These are phyloP conservation scores for Arizona elegans DNA, from an alignment of 2,113 vertebrate genomes.

Conservation along the genomic window DNA sequence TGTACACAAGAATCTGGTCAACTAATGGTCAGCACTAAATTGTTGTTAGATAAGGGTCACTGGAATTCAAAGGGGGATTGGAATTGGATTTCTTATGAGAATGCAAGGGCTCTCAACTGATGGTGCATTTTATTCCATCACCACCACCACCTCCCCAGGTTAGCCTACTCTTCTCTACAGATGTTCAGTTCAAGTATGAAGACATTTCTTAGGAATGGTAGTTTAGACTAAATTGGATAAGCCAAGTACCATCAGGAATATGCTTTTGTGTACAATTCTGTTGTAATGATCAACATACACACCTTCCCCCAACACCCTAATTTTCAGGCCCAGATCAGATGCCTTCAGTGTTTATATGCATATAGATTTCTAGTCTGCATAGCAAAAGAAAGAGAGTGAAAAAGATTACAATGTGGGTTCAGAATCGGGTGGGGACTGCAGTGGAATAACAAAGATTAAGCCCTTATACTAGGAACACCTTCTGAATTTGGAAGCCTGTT, in stretches of 20 bases:
- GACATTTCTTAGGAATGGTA: neutral
- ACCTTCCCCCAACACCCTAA: neutral
- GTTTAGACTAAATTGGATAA: neutral
- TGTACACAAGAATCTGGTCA: neutral
- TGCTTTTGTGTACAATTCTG: neutral
- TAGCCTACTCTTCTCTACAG: neutral
- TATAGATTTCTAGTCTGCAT: neutral
- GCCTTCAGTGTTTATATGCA: neutral
- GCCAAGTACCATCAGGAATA: neutral
- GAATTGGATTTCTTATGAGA: neutral
- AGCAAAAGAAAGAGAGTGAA: neutral
- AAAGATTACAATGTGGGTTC: neutral
- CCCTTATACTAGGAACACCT: neutral
- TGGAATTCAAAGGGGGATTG: neutral
- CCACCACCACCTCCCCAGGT: neutral
- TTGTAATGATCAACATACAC: neutral
- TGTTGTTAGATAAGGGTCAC: neutral
- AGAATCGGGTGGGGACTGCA: neutral
- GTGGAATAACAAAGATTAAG: neutral
- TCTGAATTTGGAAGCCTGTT: neutral
- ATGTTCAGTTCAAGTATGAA: neutral
- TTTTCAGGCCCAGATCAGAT: neutral
- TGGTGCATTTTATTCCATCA: neutral
- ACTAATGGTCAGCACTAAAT: neutral
- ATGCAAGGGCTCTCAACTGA: neutral